phyloP scores from a whole-genome alignment of 2,888 invertebrate species.

The Diogma glabrata region DNA sequence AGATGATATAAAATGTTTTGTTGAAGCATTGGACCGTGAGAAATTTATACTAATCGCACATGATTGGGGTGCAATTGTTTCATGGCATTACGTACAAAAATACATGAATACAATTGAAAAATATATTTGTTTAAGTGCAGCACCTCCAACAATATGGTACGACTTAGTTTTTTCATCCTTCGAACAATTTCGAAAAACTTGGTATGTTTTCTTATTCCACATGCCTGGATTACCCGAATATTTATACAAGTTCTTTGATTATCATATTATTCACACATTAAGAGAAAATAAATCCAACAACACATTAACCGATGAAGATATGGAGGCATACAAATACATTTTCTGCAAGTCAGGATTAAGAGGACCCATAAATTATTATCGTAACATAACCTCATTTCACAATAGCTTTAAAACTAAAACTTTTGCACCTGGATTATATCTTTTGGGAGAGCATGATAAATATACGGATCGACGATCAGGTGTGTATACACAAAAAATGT shows the following conservation, averaged over 20 bases:
- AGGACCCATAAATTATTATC: constrained; percentile 46
- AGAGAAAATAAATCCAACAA: constrained; percentile 21
- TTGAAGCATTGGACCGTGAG: constrained; percentile 41
- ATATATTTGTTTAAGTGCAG: constrained; percentile 43
- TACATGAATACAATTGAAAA: constrained; percentile 45
- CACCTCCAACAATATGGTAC: constrained; percentile 38
- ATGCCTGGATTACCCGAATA: constrained; percentile 44
- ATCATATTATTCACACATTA: constrained; percentile 33
- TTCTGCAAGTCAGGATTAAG: constrained; percentile 40
- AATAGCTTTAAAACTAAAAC: no score
- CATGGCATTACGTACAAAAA: constrained; percentile 40
- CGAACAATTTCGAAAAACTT: constrained; percentile 38
- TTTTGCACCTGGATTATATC: constrained; percentile 36
- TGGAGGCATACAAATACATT: constrained; percentile 47
- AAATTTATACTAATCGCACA: constrained; percentile 48
- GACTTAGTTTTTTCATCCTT: constrained; percentile 34
- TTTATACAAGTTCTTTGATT: constrained; percentile 35
- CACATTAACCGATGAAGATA: constrained; percentile 36
- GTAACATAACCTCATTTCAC: constrained; percentile 32
- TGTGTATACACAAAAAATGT: constrained; percentile 24
- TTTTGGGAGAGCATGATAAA: constrained; percentile 38
- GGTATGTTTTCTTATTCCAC: constrained; percentile 47
- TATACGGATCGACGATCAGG: constrained; percentile 25
- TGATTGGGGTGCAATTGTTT: constrained; percentile 56
- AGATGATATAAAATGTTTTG: constrained; percentile 47